phyloP scores from a whole-genome alignment of 2,113 vertebrate genomes.

The Anolis carolinensis region DNA sequence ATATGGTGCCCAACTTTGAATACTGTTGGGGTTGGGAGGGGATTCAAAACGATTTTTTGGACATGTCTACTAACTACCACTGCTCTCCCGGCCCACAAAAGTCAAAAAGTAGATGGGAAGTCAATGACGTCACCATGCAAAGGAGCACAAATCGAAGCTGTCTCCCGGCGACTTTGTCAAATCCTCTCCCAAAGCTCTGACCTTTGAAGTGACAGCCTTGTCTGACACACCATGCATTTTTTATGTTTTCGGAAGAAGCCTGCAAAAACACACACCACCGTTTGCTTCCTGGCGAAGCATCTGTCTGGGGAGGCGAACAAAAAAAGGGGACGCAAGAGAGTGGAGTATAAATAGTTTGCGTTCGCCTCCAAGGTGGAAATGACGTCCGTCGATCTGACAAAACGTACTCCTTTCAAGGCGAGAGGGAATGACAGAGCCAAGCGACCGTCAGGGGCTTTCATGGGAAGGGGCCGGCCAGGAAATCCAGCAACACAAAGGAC shows the following conservation, averaged over 20 bases:
- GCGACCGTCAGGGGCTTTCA: neutral
- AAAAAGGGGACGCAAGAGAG: neutral
- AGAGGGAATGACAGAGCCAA: neutral
- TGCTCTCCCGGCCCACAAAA: too few species aligned
- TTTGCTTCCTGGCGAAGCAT: neutral
- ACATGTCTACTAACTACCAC: too few species aligned
- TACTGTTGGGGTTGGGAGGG: too few species aligned
- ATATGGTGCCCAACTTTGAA: too few species aligned
- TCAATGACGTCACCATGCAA: slow-evolving; percentile 55
- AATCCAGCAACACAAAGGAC: neutral
- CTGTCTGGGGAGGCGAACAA: slow-evolving; percentile 5
- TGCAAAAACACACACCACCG: neutral
- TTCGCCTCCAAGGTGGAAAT: neutral
- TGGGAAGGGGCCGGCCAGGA: neutral
- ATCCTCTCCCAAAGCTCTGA: slow-evolving; percentile 54
- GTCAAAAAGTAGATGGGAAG: slow-evolving; percentile 51
- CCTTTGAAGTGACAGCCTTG: slow-evolving; percentile 53
- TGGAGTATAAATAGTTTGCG: neutral
- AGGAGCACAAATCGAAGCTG: slow-evolving; percentile 62
- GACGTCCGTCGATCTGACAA: neutral
- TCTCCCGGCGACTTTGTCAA: slow-evolving; percentile 58
- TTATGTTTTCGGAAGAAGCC: neutral
- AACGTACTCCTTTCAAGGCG: neutral
- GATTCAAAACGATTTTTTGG: too few species aligned
- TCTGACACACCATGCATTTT: neutral